A percentile compares a stretch with the other conserved stretches of the same genome.
Conservation (phyloP, 2,888 invertebrate genomes). For the Lordiphosa andalusiaca region DNA sequence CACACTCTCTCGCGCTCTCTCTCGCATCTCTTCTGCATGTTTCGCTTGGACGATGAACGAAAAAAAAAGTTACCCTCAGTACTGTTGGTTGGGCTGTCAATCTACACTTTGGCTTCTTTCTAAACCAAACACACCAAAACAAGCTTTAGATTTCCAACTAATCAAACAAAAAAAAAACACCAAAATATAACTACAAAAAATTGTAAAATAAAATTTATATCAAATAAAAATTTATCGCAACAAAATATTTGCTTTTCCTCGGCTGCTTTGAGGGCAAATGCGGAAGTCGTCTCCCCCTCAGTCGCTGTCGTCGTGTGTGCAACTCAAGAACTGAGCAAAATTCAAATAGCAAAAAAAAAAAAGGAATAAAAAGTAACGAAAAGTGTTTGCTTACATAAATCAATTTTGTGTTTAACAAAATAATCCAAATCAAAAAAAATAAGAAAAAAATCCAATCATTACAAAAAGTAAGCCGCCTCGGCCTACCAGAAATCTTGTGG, state of each 20-base stretch:
- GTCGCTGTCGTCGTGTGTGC: not conserved
- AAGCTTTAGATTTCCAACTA: constrained; percentile 7
- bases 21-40: constrained; percentile 45
- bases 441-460: constrained; percentile 12
- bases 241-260: too few relatives aligned
- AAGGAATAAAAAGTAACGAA: not conserved
- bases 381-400: not conserved
- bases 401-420: not conserved
- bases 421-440: not conserved
- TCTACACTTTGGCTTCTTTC: constrained; percentile 81
- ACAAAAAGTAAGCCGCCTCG: constrained; percentile 2
- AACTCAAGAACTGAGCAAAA: constrained; percentile 1
- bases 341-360: constrained; percentile 13
- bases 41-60: constrained; percentile 62
- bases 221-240: constrained; percentile 12
- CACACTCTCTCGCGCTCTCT: constrained; percentile 23
- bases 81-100: constrained; percentile 76
- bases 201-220: constrained; percentile 8
- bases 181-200: constrained; percentile 20
- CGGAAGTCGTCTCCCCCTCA: not conserved
- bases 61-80: constrained; percentile 78
- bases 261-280: too few relatives aligned
- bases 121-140: constrained; percentile 67
- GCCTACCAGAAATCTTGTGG: constrained; percentile 8
- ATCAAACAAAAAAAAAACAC: not conserved